Base-by-base conservation (phyloP, 2,888 invertebrate genomes). In the Chirona hameri region DNA sequence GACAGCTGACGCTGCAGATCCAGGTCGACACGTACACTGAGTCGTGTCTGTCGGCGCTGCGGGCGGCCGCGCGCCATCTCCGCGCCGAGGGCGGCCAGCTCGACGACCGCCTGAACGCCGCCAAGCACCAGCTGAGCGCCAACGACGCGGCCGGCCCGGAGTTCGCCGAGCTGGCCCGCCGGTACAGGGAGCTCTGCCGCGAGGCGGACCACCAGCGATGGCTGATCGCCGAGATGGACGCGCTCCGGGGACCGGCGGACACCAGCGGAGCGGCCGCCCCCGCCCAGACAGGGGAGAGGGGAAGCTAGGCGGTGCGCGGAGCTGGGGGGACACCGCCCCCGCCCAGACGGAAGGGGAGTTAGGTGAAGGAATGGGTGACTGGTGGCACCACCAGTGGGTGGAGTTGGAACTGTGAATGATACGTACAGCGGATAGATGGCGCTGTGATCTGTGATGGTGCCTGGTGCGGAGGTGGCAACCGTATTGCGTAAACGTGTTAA, bases 131-230 rank as follows among this genome's bases (percentile, higher is more conserved):
- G 76, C 76, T 76, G 76, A 39, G 39, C 76, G 24, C 39, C 76
- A 39, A 76, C 76, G 39, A 76, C 39, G 7, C 76, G 76, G 76
- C 76, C 24, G 76, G 76, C 39, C 24, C 14, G 14, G 24, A 76
- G 76, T 76, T 76, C 46, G 31, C 39, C 24, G 46, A 39, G 24
- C 76, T 76, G 76, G 76, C 76, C 24, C 92, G 94, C 0, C 88
- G 95, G 81, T 91, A 96, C 21, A 93, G 95, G 1, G 97, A 97
- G 88, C 97, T 97, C 88, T 96, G 97, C 87, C 93, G 94, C 0
- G 89, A 98, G 46, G 96, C 87, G 57, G 87, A 88, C 79, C 88
- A 88, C 55, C 84, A 85, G 55, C 79, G 83, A 14, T 84, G 84
- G 80, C 82, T 85, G 46, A 82, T 82, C 81, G 46, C 83, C 55